A percentile compares a stretch with the other conserved stretches of the same genome.
phyloP scores from a whole-genome alignment of 2,113 vertebrate species.

The Spea bombifrons region DNA sequence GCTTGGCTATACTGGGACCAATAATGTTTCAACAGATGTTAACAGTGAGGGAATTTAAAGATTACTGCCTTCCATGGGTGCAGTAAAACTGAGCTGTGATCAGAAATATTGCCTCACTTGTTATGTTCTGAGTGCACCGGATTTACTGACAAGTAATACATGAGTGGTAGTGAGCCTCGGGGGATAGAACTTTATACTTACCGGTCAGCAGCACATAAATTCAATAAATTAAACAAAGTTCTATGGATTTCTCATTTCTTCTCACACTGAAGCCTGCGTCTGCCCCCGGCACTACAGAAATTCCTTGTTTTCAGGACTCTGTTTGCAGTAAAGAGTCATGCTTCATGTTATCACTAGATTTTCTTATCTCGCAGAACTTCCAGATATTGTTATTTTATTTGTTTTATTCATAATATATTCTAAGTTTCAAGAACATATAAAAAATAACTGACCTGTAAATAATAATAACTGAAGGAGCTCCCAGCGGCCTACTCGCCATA shows the following conservation, averaged over 20 bases:
- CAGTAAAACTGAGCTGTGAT: constrained; percentile 91
- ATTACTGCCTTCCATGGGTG: constrained; percentile 86
- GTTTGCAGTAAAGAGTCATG: too few relatives aligned
- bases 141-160: constrained; percentile 74
- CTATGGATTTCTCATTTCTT: constrained; percentile 74
- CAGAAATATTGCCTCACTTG: constrained; percentile 79
- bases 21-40: constrained; percentile 97
- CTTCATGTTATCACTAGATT: too few relatives aligned
- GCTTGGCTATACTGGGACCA: constrained; percentile 84
- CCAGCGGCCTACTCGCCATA: too few relatives aligned
- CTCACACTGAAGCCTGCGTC: constrained; percentile 61
- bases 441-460: too few relatives aligned
- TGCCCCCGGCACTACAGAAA: constrained; percentile 61
- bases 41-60: constrained; percentile 95
- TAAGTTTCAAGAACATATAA: too few relatives aligned
- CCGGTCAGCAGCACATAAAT: constrained; percentile 79
- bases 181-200: constrained; percentile 76
- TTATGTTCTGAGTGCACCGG: constrained; percentile 76
- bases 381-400: too few relatives aligned
- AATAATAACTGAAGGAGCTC: too few relatives aligned
- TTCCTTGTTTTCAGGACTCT: constrained; percentile 28
- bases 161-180: constrained; percentile 70
- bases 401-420: too few relatives aligned
- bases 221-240: constrained; percentile 77
- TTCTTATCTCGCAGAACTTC: too few relatives aligned